Percentiles rank a stretch among this genome's conserved stretches.
Evolutionary conservation across 2,797 vertebrate species (phyloP).

Genomic region (Paratrypauchen microcephalus): DNA sequence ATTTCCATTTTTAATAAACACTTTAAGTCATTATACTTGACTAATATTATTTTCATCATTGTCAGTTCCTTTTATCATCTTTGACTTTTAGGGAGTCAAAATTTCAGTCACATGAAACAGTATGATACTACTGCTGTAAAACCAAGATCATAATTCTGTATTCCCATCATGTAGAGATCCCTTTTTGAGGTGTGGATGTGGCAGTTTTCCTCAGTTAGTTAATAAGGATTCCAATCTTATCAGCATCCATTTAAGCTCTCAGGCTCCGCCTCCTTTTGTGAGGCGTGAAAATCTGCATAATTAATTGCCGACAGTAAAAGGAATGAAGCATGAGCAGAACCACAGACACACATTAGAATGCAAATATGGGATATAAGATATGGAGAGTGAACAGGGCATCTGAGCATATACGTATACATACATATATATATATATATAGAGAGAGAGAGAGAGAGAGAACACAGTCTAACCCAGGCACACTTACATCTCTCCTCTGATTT

Average conservation of each 20-base stretch:
- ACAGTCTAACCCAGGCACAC: background rate
- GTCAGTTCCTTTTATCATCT: too few relatives aligned
- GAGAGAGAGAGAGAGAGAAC: too few relatives aligned
- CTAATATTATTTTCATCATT: too few relatives aligned
- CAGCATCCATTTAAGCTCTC: conserved; percentile 38
- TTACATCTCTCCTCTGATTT: background rate
- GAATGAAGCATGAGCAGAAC: conserved; percentile 61
- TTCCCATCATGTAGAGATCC: background rate
- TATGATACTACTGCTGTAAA: background rate
- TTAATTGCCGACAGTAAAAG: conserved; percentile 68
- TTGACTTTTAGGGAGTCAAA: too few relatives aligned
- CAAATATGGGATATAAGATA: conserved; percentile 40
- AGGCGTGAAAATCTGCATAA: conserved; percentile 67
- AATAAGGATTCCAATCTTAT: conserved; percentile 27
- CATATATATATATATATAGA: too few relatives aligned
- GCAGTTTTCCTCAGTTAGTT: background rate
- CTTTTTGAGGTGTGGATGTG: background rate
- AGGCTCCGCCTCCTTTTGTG: conserved; percentile 59
- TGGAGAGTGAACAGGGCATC: too few relatives aligned
- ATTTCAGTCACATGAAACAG: too few relatives aligned
- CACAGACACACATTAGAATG: conserved; percentile 74
- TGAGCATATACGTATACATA: too few relatives aligned
- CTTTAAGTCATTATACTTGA: too few relatives aligned
- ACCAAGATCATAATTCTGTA: background rate
- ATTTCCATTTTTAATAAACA: too few relatives aligned